Percentiles rank a stretch among this genome's conserved stretches.
These are phyloP conservation scores for Xestia rhomboidea DNA, from an alignment of 2,888 invertebrate genomes.

Conservation along the genomic window DNA sequence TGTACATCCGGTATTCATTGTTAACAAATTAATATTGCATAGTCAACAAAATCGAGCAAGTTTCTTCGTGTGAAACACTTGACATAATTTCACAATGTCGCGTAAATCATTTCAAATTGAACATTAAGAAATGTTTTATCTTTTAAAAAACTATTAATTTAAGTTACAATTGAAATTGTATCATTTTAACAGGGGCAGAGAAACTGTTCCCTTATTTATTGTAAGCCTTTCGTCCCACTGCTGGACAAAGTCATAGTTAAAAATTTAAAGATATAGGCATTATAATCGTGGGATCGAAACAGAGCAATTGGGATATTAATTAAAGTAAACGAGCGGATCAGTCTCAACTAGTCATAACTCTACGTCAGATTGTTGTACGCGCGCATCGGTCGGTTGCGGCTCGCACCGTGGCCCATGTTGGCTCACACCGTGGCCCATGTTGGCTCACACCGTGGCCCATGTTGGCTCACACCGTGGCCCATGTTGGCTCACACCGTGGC, in stretches of 20 bases:
- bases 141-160: conserved; percentile 7
- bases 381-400: conserved; percentile 14
- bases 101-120: background rate
- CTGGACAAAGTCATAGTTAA: conserved; percentile 4
- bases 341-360: conserved; percentile 61
- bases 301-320: conserved; percentile 42
- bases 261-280: conserved; percentile 20
- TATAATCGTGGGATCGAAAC: conserved; percentile 49
- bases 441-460: conserved; percentile 38
- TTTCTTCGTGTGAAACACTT: conserved; percentile 4
- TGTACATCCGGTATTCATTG: background rate
- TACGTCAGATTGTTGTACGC: conserved; percentile 42
- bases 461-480: conserved; percentile 24
- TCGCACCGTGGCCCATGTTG: conserved; percentile 14
- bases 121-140: conserved; percentile 1
- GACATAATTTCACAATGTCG: background rate
- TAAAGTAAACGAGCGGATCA: conserved; percentile 32
- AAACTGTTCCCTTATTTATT: conserved; percentile 24
- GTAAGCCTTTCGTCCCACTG: background rate
- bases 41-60: conserved; percentile 10
- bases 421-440: conserved; percentile 41
- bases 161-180: conserved; percentile 10
- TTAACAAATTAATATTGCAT: background rate
- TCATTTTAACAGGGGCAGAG: background rate
- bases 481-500: conserved; percentile 30